Evolutionary conservation across 2,113 vertebrate genomes (phyloP).

Genomic region (Apteryx owenii): DNA sequence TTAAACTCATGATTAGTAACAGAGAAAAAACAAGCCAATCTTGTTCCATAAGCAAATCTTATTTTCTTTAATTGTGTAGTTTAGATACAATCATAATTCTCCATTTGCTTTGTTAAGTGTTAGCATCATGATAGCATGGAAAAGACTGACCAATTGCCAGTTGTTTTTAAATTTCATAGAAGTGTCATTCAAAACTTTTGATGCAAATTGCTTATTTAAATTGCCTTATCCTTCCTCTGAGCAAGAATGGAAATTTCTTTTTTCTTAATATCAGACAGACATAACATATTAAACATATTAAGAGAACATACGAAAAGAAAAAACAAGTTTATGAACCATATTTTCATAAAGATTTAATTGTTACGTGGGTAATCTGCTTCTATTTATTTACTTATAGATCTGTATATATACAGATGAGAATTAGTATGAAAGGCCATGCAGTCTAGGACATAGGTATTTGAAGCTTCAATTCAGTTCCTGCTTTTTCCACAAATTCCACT

Average conservation of each 20-base stretch:
- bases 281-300: background rate
- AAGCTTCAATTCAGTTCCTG: background rate
- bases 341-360: background rate
- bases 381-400: background rate
- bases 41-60: constrained; percentile 73
- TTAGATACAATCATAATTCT: constrained; percentile 72
- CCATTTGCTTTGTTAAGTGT: constrained; percentile 57
- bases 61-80: constrained; percentile 70
- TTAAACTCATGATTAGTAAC: constrained; percentile 81
- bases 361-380: background rate
- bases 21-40: constrained; percentile 46
- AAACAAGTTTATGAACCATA: background rate
- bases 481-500: background rate
- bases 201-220: background rate
- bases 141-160: background rate
- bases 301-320: background rate
- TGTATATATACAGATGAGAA: background rate
- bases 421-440: background rate
- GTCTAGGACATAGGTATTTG: background rate
- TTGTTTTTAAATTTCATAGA: constrained; percentile 1
- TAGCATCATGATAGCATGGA: constrained; percentile 24
- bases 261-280: constrained; percentile 20
- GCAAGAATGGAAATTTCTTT: constrained; percentile 43
- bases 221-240: constrained; percentile 28
- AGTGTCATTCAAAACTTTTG: constrained; percentile 29